Conservation (phyloP, 2,113 vertebrate genomes). For the Laticauda laticaudata region DNA sequence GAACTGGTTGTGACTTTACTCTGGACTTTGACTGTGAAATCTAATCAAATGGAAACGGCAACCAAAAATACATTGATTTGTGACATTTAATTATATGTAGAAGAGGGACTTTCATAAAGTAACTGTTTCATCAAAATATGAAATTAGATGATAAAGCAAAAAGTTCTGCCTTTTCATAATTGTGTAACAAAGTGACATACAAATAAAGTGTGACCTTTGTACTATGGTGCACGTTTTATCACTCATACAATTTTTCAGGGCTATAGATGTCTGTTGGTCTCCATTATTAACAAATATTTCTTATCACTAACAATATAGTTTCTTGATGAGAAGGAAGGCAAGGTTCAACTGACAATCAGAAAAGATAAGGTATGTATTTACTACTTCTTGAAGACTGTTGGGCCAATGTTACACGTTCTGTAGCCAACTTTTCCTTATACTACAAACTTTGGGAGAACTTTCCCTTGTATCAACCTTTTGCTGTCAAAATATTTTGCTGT, state of each 20-base stretch:
- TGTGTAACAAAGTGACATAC: neutral
- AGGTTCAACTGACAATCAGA: neutral
- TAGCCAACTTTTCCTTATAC: neutral
- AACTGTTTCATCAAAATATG: neutral
- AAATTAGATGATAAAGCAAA: neutral
- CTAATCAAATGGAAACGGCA: neutral
- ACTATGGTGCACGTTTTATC: neutral
- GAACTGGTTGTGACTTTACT: neutral
- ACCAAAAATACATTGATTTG: neutral
- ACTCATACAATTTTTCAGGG: neutral
- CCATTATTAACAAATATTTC: neutral
- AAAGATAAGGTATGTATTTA: neutral
- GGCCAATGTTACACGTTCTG: neutral
- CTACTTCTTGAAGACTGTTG: neutral
- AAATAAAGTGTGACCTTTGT: neutral
- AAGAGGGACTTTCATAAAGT: neutral
- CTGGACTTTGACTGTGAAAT: neutral
- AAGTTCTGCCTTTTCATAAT: neutral
- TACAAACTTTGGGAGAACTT: neutral
- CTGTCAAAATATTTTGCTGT: neutral
- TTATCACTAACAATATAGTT: neutral
- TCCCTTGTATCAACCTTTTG: neutral
- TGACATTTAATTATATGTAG: neutral
- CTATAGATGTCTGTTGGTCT: neutral
- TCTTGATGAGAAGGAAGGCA: neutral